Evolutionary conservation across 30 jellyfish, hydroid and myxozoan genomes (phyloP).

Genomic region (Turritopsis rubra): DNA sequence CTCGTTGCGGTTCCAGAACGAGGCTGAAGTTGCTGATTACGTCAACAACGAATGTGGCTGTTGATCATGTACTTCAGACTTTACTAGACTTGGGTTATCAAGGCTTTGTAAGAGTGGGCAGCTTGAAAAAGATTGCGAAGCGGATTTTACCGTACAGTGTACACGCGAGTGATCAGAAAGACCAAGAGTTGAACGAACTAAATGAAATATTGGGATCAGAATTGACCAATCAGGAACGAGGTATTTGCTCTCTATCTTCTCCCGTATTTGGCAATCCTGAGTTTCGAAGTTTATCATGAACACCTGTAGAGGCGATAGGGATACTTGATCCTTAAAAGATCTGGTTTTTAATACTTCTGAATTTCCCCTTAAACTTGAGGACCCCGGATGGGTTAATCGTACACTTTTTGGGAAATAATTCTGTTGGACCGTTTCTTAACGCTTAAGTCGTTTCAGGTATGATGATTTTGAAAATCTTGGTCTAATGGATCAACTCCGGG

Average conservation of each 20-base stretch:
- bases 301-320: no score
- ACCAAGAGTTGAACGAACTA: slow-evolving; percentile 47
- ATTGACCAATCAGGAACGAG: slow-evolving; percentile 37
- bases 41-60: slow-evolving; percentile 69
- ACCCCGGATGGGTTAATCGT: no score
- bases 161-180: slow-evolving; percentile 49
- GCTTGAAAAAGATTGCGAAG: slow-evolving; percentile 49
- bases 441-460: no score
- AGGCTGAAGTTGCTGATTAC: slow-evolving; percentile 38
- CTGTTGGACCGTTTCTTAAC: no score
- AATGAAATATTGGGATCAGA: slow-evolving; percentile 35
- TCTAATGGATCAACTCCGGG: no score
- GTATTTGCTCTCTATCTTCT: not conserved
- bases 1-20: not conserved
- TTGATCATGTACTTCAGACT: slow-evolving; percentile 49
- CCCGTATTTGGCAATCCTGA: not conserved
- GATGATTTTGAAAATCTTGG: no score
- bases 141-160: slow-evolving; percentile 51
- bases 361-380: no score
- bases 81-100: slow-evolving; percentile 38
- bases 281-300: no score
- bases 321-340: no score
- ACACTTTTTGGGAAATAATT: no score
- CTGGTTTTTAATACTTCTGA: no score
- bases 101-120: slow-evolving; percentile 58